phyloP scores from a whole-genome alignment of 2,888 invertebrate species.

The Ectobius pallidus region DNA sequence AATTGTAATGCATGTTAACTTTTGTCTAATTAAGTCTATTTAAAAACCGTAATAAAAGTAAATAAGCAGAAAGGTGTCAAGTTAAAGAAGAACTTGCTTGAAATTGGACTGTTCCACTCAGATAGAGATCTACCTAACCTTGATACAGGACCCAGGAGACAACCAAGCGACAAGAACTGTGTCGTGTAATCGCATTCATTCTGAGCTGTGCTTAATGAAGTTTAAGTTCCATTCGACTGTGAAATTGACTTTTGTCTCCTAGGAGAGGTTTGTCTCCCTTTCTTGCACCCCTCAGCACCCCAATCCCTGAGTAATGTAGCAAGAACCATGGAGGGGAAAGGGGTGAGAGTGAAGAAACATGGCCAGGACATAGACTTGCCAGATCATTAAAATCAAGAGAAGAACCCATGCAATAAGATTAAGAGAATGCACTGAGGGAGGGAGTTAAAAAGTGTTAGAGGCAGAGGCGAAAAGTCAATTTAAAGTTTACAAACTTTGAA shows the following conservation, averaged over 20 bases:
- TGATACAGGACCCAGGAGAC: neutral
- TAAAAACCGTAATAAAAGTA: too few relatives aligned
- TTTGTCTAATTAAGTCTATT: too few relatives aligned
- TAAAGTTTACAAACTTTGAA: constrained; percentile 22
- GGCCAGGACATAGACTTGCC: constrained; percentile 15
- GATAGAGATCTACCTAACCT: neutral
- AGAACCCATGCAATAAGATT: neutral
- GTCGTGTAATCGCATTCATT: constrained; percentile 24
- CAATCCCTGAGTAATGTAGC: neutral
- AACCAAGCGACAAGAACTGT: neutral
- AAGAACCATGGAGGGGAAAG: neutral
- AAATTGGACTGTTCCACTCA: constrained; percentile 4
- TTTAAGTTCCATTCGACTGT: constrained; percentile 42
- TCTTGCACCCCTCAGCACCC: neutral
- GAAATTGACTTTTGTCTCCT: constrained; percentile 45
- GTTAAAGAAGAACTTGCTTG: neutral
- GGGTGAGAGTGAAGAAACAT: neutral
- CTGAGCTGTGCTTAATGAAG: constrained; percentile 37
- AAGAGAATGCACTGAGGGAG: neutral
- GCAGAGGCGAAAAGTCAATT: constrained; percentile 25
- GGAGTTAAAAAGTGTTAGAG: too few relatives aligned
- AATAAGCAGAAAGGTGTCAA: too few relatives aligned
- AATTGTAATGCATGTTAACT: too few relatives aligned
- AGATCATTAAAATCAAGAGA: constrained; percentile 29
- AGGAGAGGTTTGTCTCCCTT: neutral